These are phyloP conservation scores for Apodemia duryi DNA, from an alignment of 2,888 invertebrate species.

Conservation along the genomic window DNA sequence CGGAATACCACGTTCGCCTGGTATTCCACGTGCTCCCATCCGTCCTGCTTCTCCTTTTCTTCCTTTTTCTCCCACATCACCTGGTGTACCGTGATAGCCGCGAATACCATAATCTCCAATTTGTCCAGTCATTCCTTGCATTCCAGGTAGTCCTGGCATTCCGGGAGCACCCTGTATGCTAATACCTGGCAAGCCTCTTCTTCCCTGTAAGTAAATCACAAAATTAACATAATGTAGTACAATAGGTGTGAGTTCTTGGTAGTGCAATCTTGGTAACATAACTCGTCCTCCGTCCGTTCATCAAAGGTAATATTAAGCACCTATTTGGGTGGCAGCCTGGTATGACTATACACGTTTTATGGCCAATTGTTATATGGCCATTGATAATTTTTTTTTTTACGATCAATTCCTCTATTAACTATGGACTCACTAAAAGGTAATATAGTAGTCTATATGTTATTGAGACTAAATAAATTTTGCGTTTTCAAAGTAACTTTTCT, in stretches of 20 bases:
- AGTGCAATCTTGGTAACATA: not conserved
- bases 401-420: too few species aligned
- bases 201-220: constrained; percentile 47
- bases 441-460: too few species aligned
- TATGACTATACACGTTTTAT: too few species aligned
- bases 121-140: constrained; percentile 81
- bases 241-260: not conserved
- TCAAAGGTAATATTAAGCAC: too few species aligned
- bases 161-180: constrained; percentile 83
- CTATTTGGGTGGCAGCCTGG: too few species aligned
- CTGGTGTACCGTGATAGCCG: constrained; percentile 58
- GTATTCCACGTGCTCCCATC: constrained; percentile 52
- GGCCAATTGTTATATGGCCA: too few species aligned
- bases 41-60: constrained; percentile 77
- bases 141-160: constrained; percentile 84
- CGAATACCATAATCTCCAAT: constrained; percentile 77
- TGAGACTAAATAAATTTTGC: too few species aligned
- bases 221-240: not conserved
- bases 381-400: too few species aligned
- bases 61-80: constrained; percentile 72
- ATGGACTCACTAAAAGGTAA: too few species aligned
- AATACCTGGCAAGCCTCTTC: constrained; percentile 60
- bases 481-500: too few species aligned
- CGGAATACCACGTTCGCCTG: constrained; percentile 53
- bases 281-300: not conserved